Evolutionary conservation across 2,888 invertebrate species (phyloP), one percentile per base, ranked within the genome.

Genomic region (Creontiades dilutus): DNA sequence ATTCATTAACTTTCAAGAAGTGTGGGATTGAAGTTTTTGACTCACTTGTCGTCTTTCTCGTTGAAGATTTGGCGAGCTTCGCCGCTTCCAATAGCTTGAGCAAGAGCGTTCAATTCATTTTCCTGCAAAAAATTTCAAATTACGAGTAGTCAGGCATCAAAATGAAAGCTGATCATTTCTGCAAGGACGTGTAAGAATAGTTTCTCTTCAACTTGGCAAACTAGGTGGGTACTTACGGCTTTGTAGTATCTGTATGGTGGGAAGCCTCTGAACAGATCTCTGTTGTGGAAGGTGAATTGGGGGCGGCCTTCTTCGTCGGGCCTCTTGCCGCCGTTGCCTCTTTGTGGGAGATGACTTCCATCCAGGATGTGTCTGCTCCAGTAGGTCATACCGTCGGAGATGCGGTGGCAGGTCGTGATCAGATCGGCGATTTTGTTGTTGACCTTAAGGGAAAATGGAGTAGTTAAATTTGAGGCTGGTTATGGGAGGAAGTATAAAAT

Each of bases 331-430:
- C 75, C 84, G 52, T 68, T 75, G 27, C 89, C 84, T n/a, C 76
- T 46, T 28, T 75, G n/a, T 13, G 89, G 89, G 48, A 89, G 68
- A 37, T 23, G 47, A 27, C 48, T 48, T 1, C 89, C 89, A 48
- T 89, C 27, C 19, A 89, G 82, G 48, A 84, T 85, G 84, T 89
- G 89, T 7, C 46, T n/a, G 52, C 84, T 84, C 75, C 46, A 89
- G 84, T 89, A 89, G 37, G 84, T 89, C 84, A 37, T 85, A 13
- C 89, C 89, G 84, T 89, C 89, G 5, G 68, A 19, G n/a, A 89
- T 16, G 47, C 89, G 52, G n/a, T 89, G 89, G 75, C 89, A 89
- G 0, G 84, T 52, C 12, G 84, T 84, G 75, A 89, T 89, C 37
- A 85, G 46, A 52, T 81, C 84, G 52, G 84, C 52, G 57, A 89